phyloP scores from a whole-genome alignment of 2,888 invertebrate genomes.

The Zhuqinia jingwanae region DNA sequence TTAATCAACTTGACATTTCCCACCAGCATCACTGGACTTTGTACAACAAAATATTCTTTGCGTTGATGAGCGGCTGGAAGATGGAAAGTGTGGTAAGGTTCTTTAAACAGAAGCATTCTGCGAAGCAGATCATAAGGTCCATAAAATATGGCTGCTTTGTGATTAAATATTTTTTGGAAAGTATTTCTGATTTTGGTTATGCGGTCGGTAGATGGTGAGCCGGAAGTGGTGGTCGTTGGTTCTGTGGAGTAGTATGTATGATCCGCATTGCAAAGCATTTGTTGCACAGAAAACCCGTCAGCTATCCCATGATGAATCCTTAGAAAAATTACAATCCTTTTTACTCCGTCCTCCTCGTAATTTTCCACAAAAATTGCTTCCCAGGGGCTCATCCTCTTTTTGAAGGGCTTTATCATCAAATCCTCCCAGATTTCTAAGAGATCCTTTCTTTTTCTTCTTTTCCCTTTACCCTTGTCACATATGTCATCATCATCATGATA shows the following conservation, averaged over 20 bases:
- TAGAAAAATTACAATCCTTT: not conserved
- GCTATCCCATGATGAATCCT: conserved; percentile 56
- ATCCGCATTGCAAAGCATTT: not conserved
- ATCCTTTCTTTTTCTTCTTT: not conserved
- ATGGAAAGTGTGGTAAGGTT: conserved; percentile 44
- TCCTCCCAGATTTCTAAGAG: conserved; percentile 38
- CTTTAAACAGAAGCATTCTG: not conserved
- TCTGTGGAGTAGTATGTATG: not conserved
- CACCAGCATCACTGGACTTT: conserved; percentile 3
- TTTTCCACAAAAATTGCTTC: conserved; percentile 35
- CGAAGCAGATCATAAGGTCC: conserved; percentile 35
- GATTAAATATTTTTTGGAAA: not conserved
- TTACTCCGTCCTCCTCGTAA: not conserved
- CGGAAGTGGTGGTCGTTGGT: too few relatives aligned
- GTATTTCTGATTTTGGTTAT: not conserved
- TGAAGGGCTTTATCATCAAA: conserved; percentile 40
- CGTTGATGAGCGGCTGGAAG: not conserved
- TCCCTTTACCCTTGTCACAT: too few relatives aligned
- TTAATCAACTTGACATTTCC: conserved; percentile 11
- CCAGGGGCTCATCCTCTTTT: conserved; percentile 46
- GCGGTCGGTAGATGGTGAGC: too few relatives aligned
- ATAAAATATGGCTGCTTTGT: not conserved
- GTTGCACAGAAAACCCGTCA: conserved; percentile 59
- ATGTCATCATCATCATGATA: not conserved
- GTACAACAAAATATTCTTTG: conserved; percentile 49